Base-by-base conservation (phyloP, 1,140 invertebrate genomes). In the Acromyrmex charruanus region DNA sequence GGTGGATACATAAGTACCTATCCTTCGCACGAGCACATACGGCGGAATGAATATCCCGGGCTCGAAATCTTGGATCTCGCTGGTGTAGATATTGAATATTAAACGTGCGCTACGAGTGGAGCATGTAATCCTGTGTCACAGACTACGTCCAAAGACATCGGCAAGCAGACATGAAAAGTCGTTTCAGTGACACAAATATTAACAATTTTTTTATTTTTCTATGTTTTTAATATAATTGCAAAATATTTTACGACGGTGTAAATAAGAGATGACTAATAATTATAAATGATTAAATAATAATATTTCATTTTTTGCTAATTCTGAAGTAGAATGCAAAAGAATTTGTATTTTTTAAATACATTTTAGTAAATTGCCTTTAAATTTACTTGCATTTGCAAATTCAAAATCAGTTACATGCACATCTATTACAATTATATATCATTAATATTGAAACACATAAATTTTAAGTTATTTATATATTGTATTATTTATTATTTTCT, bases 1-100 rank as follows among this genome's bases (percentile, higher is more conserved):
- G 61, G 31, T n/a, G 31, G 74, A 80, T 55, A 68, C 28, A 35
- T 80, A 58, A 79, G 75, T 77, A 79, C 74, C 25, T 53, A 28
- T 77, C 84, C 63, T 68, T 77, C 84, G 75, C 84, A 66, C 84
- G 49, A 65, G 49, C 84, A 68, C 69, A 80, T 77, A 85, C 84
- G 53, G 74, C 49, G 63, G 84, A 85, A 85, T 85, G 72, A 85
- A 85, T 79, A 85, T 77, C 75, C 35, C 35, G 71, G 44, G 58
- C 51, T 51, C 55, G 39, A 63, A 84, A 84, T 84, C 80, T 84
- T 63, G 80, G 55, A 84, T 84, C 69, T 49, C 31, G 59, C 14
- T 66, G 49, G 49, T 35, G 25, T 79, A 82, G 74, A 87, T 90
- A 87, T 87, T 87, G 77, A 90, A 90, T 88, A 90, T 90, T 88